Evolutionary conservation across 2,113 vertebrate genomes (phyloP), one percentile per base, ranked within the genome.

Genomic region (Mystacornis crossleyi): DNA sequence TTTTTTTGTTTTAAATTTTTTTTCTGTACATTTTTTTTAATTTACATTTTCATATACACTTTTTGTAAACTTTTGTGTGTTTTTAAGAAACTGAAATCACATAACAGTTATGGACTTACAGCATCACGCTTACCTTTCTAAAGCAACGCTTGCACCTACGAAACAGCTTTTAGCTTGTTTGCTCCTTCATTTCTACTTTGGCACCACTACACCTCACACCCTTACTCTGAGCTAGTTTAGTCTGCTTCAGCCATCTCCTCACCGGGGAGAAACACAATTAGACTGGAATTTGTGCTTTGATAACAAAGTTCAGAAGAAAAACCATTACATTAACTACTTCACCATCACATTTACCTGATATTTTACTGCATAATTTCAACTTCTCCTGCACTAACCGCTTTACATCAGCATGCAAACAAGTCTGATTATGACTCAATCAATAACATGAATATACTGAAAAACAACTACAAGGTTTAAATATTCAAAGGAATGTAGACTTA

Each of bases 1-100:
- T 96, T 98, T 98, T 98, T 98, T 98, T 97, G 89, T 98, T 91
- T 96, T 95, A 94, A 97, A 95, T 95, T 98, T 98, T 98, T 98
- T 98, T 98, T 93, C 94, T 98, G 93, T 98, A 98, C 97, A 99
- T 89, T 98, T 97, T 87, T 50, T 84, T 98, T 83, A 97, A 74
- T 96, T 97, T 97, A 97, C 93, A 96, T 97, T 97, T 97, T 98
- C 95, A 98, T 98, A 96, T 97, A 98, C 97, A 97, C 82, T 97
- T 96, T 55, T 98, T 98, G 97, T 97, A 98, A 97, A 97, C 95
- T 96, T 98, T 95, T 57, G 31, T 55, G 70, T 79, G 62, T 64
- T 97, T 97, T 97, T 96, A 96, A 91, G 90, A 85, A 97, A 95
- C 65, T 85, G 86, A 83, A 90, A 54, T 81, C 94, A 97, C 96